Evolutionary conservation across 2,888 invertebrate species (phyloP), one percentile per base, ranked within the genome.

Genomic region (Hydroisotoma schaefferi): DNA sequence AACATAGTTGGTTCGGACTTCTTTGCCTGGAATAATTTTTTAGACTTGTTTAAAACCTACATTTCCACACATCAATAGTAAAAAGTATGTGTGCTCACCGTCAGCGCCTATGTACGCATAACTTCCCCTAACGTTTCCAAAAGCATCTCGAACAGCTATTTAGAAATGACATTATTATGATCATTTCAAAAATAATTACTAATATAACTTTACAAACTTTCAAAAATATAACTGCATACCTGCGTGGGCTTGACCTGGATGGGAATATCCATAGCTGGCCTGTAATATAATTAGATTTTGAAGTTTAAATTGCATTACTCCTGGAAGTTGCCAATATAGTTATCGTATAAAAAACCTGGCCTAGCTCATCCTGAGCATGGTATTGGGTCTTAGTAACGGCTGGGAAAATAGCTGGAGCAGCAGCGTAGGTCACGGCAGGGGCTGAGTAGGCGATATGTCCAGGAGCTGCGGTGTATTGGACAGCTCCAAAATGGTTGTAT

Each of bases 51-150:
- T 15, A 15, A 40, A 40, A 15, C n/a, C 4, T 40, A 18, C 20
- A 40, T n/a, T n/a, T n/a, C n/a, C n/a, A n/a, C n/a, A n/a, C n/a
- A n/a, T n/a, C n/a, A n/a, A n/a, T n/a, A 33, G 15, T 33, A 10
- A 6, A 33, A 33, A 18, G 15, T 40, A 10, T 40, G 15, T 40
- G n/a, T 23, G 5, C 6, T 46, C 25, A 46, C 46, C 80, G 63
- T 78, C 75, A 55, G 80, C 79, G 71, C 78, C 76, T 54, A 79
- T 74, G 75, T 79, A 80, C 70, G 78, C 67, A 54, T 71, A 73
- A 5, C 56, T 43, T 68, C 72, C 72, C 46, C 68, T 61, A 38
- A 69, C 72, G 38, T 68, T 69, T 54, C 69, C 70, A 53, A 59
- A 56, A 56, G 71, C 71, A 47, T 70, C 69, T 62, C 67, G 75